Evolutionary conservation across 2,888 invertebrate genomes (phyloP).

Genomic region (Rhamnusium bicolor): DNA sequence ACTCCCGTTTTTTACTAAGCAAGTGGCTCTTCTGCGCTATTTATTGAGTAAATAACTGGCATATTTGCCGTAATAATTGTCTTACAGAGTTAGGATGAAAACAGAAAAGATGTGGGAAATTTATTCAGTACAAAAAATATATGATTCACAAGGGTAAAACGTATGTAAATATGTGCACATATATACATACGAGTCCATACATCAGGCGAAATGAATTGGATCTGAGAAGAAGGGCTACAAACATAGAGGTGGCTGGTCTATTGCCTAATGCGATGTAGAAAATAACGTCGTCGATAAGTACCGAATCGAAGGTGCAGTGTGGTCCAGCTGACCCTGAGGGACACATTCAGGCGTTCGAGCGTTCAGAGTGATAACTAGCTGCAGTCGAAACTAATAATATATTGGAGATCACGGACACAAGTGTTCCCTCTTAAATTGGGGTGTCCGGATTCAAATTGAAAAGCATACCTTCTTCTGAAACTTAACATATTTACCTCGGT

Average conservation of each 20-base stretch:
- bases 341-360: constrained; percentile 55
- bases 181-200: constrained; percentile 54
- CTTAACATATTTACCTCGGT: constrained; percentile 72
- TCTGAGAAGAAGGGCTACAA: background rate
- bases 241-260: background rate
- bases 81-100: background rate
- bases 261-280: constrained; percentile 1
- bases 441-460: constrained; percentile 55
- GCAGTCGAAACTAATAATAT: constrained; percentile 54
- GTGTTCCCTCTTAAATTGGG: constrained; percentile 53
- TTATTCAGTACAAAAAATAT: constrained; percentile 1
- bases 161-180: constrained; percentile 65
- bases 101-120: background rate
- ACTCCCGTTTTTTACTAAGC: too few relatives aligned
- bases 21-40: background rate
- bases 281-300: constrained; percentile 44
- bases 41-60: background rate
- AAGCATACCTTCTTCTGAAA: constrained; percentile 53
- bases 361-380: constrained; percentile 57
- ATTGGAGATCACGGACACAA: constrained; percentile 50
- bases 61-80: background rate
- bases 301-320: constrained; percentile 56
- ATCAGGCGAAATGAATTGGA: constrained; percentile 42
- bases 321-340: constrained; percentile 56
- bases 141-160: constrained; percentile 41